Evolutionary conservation across 2,888 invertebrate genomes (phyloP).

Genomic region (Euphydryas editha): DNA sequence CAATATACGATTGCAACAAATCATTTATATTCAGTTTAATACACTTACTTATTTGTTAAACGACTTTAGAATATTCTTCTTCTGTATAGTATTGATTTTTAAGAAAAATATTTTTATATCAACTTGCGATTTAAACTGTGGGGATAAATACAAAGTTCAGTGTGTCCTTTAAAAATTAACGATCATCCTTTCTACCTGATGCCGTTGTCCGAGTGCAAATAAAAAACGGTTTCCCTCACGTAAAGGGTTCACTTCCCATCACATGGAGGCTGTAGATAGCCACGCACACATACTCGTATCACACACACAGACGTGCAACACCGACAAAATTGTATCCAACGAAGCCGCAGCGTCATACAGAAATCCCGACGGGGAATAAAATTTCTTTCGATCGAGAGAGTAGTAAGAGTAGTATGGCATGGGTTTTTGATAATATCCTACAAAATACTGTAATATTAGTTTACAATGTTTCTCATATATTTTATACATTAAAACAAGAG

Average conservation of each 20-base stretch:
- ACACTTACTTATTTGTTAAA: neutral
- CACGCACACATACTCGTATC: conserved; percentile 49
- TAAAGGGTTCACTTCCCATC: conserved; percentile 85
- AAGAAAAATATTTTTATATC: conserved; percentile 10
- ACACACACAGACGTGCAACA: conserved; percentile 52
- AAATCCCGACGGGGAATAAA: conserved; percentile 78
- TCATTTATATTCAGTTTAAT: neutral
- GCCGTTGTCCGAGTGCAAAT: conserved; percentile 83
- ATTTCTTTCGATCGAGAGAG: conserved; percentile 71
- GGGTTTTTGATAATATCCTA: conserved; percentile 27
- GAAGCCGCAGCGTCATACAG: conserved; percentile 72
- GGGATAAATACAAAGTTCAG: conserved; percentile 67
- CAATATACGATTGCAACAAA: conserved; percentile 10
- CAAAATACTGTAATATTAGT: neutral
- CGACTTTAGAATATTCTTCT: no score
- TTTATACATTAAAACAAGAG: neutral
- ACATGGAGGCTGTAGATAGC: conserved; percentile 71
- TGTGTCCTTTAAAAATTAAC: conserved; percentile 82
- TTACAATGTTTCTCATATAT: neutral
- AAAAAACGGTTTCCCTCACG: conserved; percentile 82
- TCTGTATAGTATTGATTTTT: neutral
- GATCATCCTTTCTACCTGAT: conserved; percentile 84
- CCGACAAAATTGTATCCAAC: conserved; percentile 56
- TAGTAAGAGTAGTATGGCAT: conserved; percentile 67
- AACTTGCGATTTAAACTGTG: conserved; percentile 39